Conservation (phyloP, 2,888 invertebrate species). For the Pherbina coryleti region DNA sequence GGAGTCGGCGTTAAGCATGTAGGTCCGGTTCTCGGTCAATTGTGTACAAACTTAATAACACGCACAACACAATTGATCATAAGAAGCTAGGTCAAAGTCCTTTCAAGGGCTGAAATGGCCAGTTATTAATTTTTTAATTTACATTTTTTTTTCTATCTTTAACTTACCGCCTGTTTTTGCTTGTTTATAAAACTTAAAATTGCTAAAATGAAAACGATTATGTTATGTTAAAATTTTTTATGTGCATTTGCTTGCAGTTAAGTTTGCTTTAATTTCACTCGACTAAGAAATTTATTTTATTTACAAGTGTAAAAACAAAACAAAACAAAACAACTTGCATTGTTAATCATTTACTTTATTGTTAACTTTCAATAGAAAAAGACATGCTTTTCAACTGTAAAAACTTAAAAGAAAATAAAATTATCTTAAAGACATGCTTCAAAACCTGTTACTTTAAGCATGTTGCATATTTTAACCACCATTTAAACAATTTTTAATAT, state of each 20-base stretch:
- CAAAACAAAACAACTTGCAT: neutral
- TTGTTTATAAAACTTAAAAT: slow-evolving; percentile 12
- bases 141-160: neutral
- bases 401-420: neutral
- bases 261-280: neutral
- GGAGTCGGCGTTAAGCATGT: no score
- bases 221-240: slow-evolving; percentile 14
- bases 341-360: neutral
- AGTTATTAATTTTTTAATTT: no score
- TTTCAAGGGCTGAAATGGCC: no score
- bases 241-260: neutral
- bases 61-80: no score
- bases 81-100: no score
- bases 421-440: neutral
- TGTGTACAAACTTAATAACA: no score
- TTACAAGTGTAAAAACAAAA: neutral
- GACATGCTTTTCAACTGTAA: slow-evolving; percentile 2
- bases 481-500: neutral
- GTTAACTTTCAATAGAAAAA: neutral
- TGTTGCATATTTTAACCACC: neutral
- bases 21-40: no score
- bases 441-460: no score
- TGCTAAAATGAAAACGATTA: slow-evolving; percentile 11
- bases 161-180: neutral
- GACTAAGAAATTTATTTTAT: neutral